A percentile compares a stretch with the other conserved stretches of the same genome.
These are phyloP conservation scores for Athalia cordata DNA, from an alignment of 2,888 invertebrate genomes.

Conservation along the genomic window DNA sequence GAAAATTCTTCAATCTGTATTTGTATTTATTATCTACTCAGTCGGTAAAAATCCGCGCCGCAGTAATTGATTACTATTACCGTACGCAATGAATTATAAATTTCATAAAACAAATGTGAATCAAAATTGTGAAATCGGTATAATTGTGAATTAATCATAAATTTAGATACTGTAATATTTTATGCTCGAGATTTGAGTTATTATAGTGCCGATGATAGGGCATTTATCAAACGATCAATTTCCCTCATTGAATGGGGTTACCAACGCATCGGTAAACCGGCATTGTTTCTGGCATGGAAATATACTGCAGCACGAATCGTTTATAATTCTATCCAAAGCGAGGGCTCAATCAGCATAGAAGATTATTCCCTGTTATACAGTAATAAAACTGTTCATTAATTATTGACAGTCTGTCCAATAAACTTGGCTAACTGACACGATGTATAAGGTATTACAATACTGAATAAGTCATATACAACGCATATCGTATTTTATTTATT, in stretches of 20 bases:
- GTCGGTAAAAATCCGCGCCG: too few species aligned
- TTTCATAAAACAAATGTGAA: background rate
- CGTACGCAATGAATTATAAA: too few species aligned
- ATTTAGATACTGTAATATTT: constrained; percentile 13
- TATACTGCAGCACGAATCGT: constrained; percentile 14
- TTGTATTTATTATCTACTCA: too few species aligned
- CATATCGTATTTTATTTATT: constrained; percentile 18
- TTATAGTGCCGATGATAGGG: constrained; percentile 21
- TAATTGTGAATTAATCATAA: constrained; percentile 12
- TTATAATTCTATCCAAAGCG: constrained; percentile 28
- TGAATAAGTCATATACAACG: background rate
- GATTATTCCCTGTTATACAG: constrained; percentile 33
- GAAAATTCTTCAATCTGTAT: too few species aligned
- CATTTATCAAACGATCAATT: constrained; percentile 40
- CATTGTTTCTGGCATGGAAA: constrained; percentile 20
- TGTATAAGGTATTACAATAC: background rate
- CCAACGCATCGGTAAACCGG: background rate
- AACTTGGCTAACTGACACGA: constrained; percentile 14
- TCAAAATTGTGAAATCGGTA: background rate
- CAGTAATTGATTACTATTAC: too few species aligned
- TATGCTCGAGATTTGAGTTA: constrained; percentile 17
- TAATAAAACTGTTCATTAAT: constrained; percentile 16
- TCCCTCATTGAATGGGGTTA: constrained; percentile 11
- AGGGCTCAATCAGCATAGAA: constrained; percentile 25
- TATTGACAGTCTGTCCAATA: constrained; percentile 33